Base-by-base conservation (phyloP, 2,113 vertebrate species). In the Camelus bactrianus region DNA sequence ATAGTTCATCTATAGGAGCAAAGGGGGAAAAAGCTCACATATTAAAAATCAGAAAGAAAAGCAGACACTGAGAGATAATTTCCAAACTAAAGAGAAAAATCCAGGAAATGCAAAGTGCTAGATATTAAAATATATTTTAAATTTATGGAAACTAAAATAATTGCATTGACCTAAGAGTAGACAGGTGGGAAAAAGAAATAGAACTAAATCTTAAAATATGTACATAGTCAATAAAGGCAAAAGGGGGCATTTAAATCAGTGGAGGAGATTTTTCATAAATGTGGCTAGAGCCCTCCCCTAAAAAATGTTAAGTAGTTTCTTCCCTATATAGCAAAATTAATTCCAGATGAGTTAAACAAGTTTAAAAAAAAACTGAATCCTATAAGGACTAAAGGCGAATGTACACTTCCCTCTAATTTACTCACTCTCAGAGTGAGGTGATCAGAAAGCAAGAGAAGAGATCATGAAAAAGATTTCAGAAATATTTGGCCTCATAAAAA, bases 401-500 rank as follows among this genome's bases (percentile, higher is more conserved):
- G 26, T 38, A 42, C 9, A 56, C 20, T n/a, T 56, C 20, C 19
- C 3, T 79, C 32, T 54, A 24, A 91, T 60, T 73, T 48, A 67
- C 6, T 60, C 50, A 60, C 38, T 75, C 58, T 88, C 56, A 30
- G 12, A 2, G 1, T 86, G 6, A 96, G 52, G 42, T n/a, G 35
- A 95, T 46, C 46, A 82, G 22, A 86, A 62, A 42, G 7, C 32
- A 70, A 96, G 48, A n/a, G 20, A 52, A 32, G n/a, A 93, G n/a
- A 88, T 20, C 28, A 1, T 67, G 28, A 52, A 58, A 91, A 62
- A 90, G 19, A 90, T 73, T 54, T 92, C 90, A 50, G 69, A 91
- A 75, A 56, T 72, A 87, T n/a, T 60, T 90, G 48, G 26, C 56
- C n/a, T 72, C 65, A 60, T 89, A 92, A 77, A 96, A 92, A 81